Percentiles rank a stretch among this genome's conserved stretches.
These are phyloP conservation scores for Hipparchia sbordonii DNA, from an alignment of 2,888 invertebrate species.

Conservation along the genomic window DNA sequence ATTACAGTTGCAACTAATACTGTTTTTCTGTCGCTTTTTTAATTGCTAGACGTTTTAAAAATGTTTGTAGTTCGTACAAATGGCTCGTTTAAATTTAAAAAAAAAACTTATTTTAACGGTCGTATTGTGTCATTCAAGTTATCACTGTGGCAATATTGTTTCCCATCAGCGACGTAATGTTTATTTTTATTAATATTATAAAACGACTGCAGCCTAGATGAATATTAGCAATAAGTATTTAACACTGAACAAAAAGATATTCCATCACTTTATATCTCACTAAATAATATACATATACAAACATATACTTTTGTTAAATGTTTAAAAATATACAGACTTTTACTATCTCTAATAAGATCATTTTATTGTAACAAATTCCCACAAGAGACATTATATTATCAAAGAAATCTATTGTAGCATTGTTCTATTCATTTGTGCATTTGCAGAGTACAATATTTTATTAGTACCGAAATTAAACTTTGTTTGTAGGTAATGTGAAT, in stretches of 20 bases:
- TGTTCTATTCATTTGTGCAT: constrained; percentile 45
- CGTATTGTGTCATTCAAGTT: constrained; percentile 31
- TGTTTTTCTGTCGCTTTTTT: constrained; percentile 9
- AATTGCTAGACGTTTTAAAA: constrained; percentile 19
- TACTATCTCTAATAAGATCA: constrained; percentile 47
- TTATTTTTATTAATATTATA: constrained; percentile 30
- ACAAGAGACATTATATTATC: constrained; percentile 42
- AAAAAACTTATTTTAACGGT: constrained; percentile 11
- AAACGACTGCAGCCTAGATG: constrained; percentile 45
- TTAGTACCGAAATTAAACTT: constrained; percentile 39
- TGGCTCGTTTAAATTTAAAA: constrained; percentile 11
- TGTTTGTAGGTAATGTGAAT: constrained; percentile 42
- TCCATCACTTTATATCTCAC: constrained; percentile 47
- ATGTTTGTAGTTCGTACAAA: constrained; percentile 6
- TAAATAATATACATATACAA: constrained; percentile 43
- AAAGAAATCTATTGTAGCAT: constrained; percentile 38
- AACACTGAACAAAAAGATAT: constrained; percentile 44
- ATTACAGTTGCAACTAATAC: constrained; percentile 11
- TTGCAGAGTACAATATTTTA: constrained; percentile 39
- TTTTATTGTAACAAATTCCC: constrained; percentile 46
- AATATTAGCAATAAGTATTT: constrained; percentile 44
- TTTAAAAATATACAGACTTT: constrained; percentile 49
- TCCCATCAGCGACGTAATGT: constrained; percentile 31
- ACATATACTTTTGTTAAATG: constrained; percentile 49
- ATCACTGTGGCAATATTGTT: constrained; percentile 45